Evolutionary conservation across 1,140 invertebrate species (phyloP).

Genomic region (Luehdorfia chinensis): DNA sequence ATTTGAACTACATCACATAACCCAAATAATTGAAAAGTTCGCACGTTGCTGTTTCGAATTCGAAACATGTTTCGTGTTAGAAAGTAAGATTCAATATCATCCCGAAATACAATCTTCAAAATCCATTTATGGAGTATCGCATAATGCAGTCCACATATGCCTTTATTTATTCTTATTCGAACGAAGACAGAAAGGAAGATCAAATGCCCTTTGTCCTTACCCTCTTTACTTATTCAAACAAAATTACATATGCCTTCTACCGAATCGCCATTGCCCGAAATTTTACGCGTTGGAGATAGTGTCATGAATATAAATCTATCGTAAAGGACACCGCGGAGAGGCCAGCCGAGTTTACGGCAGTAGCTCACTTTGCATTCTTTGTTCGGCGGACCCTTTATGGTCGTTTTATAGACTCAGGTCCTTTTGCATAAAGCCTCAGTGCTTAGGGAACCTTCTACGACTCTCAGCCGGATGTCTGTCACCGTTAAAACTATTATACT

Average conservation of each 20-base stretch:
- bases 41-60: not conserved
- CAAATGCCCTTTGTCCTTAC: conserved; percentile 73
- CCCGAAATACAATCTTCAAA: conserved; percentile 33
- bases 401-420: conserved; percentile 69
- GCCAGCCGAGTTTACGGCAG: conserved; percentile 65
- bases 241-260: conserved; percentile 75
- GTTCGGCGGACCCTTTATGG: conserved; percentile 63
- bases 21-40: not conserved
- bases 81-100: conserved; percentile 1
- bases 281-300: conserved; percentile 73
- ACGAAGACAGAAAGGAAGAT: conserved; percentile 59
- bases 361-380: conserved; percentile 74
- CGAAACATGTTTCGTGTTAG: not conserved
- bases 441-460: conserved; percentile 24
- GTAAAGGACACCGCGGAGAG: conserved; percentile 67
- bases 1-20: too few relatives aligned
- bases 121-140: conserved; percentile 66
- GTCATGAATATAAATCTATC: conserved; percentile 77
- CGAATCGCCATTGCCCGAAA: conserved; percentile 72
- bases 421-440: conserved; percentile 65
- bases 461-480: conserved; percentile 18
- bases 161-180: conserved; percentile 61
- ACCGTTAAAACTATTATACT: conserved; percentile 14
- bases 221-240: conserved; percentile 76
- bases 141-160: conserved; percentile 55